Evolutionary conservation across 2,113 vertebrate genomes (phyloP).

Genomic region (Chaetura pelagica): DNA sequence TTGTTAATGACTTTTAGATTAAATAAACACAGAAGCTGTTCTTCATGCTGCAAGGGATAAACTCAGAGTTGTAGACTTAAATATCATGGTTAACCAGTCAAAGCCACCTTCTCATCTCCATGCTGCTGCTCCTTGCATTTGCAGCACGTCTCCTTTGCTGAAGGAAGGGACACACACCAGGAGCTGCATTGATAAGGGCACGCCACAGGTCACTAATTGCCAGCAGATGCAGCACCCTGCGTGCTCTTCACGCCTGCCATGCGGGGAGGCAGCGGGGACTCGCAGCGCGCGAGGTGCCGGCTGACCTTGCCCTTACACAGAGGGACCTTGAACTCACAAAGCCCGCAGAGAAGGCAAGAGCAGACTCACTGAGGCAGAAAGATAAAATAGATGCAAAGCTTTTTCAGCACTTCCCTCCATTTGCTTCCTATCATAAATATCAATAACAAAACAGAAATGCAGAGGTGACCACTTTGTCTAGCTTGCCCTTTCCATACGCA

Average conservation of each 20-base stretch:
- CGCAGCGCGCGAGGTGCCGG: neutral
- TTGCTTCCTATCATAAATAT: slow-evolving; percentile 31
- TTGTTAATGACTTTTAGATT: neutral
- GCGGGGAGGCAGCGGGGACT: neutral
- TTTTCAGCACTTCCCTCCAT: slow-evolving; percentile 21
- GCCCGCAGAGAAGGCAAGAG: slow-evolving; percentile 15
- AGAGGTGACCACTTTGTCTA: neutral
- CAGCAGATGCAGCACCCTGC: neutral
- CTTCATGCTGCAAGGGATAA: neutral
- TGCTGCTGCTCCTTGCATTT: neutral
- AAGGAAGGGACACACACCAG: neutral
- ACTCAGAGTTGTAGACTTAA: neutral
- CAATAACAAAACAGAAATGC: slow-evolving; percentile 19
- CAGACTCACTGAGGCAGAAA: slow-evolving; percentile 43
- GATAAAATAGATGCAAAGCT: slow-evolving; percentile 19
- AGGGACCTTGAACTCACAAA: slow-evolving; percentile 43
- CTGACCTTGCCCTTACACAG: slow-evolving; percentile 20
- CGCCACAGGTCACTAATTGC: neutral
- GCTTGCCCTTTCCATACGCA: neutral
- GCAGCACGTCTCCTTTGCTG: neutral
- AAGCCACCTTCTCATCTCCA: neutral
- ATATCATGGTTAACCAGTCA: fast-evolving
- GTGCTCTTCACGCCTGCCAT: neutral
- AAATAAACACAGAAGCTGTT: neutral
- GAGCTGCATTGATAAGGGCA: neutral